Evolutionary conservation across 1,140 invertebrate species (phyloP).

Genomic region (Halictus rubicundus): DNA sequence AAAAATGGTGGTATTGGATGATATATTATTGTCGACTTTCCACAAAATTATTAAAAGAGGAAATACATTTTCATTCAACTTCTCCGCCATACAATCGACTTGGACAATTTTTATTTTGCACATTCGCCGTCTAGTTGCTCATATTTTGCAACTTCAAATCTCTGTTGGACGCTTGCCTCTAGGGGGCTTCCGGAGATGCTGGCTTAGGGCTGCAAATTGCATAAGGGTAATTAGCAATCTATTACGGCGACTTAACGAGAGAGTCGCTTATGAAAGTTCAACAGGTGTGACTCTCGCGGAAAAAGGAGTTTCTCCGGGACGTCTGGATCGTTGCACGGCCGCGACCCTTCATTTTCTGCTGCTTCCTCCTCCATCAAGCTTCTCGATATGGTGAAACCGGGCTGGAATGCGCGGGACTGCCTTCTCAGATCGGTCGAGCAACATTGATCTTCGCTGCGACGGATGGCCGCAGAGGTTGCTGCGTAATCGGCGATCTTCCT

Average conservation of each 20-base stretch:
- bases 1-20: no score
- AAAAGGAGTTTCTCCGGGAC: neutral
- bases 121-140: no score
- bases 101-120: no score
- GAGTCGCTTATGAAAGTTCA: constrained; percentile 22
- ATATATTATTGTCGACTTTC: no score
- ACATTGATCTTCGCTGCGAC: constrained; percentile 25
- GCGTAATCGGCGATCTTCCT: constrained; percentile 20
- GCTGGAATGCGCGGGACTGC: constrained; percentile 22
- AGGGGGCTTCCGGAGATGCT: no score
- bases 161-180: no score
- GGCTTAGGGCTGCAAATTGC: no score
- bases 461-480: neutral
- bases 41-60: no score
- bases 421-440: constrained; percentile 30
- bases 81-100: no score
- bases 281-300: constrained; percentile 1
- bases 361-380: constrained; percentile 21
- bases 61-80: no score
- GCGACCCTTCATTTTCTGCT: constrained; percentile 30
- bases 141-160: no score
- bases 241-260: constrained; percentile 12
- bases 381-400: constrained; percentile 32
- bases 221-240: neutral
- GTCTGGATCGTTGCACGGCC: constrained; percentile 11